phyloP scores from a whole-genome alignment of 2,888 invertebrate species.

The Mactromeris polynyma region DNA sequence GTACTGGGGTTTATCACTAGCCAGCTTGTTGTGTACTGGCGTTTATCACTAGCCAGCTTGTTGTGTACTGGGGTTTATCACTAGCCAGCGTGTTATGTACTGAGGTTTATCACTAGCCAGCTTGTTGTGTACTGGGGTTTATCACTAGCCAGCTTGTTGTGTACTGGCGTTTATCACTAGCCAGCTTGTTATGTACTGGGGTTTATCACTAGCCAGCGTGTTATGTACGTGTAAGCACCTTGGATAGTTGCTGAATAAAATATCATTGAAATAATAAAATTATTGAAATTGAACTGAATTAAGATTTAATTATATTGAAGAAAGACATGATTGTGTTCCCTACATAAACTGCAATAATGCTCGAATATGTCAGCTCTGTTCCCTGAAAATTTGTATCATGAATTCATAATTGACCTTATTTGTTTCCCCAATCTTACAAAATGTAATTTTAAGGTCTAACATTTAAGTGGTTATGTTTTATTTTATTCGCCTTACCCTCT shows the following conservation, averaged over 20 bases:
- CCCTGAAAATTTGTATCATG: neutral
- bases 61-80: too few relatives aligned
- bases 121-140: too few relatives aligned
- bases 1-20: too few relatives aligned
- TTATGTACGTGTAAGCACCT: too few relatives aligned
- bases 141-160: too few relatives aligned
- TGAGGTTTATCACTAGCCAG: too few relatives aligned
- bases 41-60: too few relatives aligned
- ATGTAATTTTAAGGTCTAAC: neutral
- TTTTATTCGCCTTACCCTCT: neutral
- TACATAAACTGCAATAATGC: neutral
- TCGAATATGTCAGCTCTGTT: neutral
- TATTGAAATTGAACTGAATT: neutral
- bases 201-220: too few relatives aligned
- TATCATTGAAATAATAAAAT: neutral
- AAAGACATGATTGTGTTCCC: neutral
- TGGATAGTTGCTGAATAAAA: neutral
- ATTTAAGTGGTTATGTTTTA: neutral
- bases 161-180: too few relatives aligned
- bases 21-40: too few relatives aligned
- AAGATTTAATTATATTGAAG: neutral
- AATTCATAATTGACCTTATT: neutral
- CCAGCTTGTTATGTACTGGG: too few relatives aligned
- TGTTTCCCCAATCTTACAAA: neutral
- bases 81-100: too few relatives aligned